phyloP scores from a whole-genome alignment of 2,888 invertebrate species.

The Fabriciana adippe region DNA sequence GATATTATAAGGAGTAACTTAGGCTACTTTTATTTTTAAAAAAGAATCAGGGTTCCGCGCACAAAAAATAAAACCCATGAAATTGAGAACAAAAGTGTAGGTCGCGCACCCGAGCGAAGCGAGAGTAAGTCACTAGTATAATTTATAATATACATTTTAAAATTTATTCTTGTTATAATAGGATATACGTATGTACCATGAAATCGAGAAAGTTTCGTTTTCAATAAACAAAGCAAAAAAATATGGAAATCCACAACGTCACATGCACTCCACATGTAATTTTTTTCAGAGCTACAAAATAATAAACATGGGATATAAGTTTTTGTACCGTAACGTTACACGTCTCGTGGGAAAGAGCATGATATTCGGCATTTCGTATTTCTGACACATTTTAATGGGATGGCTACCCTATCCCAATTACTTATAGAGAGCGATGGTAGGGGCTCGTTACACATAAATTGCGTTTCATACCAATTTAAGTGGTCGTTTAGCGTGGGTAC shows the following conservation, averaged over 20 bases:
- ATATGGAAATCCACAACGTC: background rate
- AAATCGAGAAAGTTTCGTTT: too few species aligned
- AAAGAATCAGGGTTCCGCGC: too few species aligned
- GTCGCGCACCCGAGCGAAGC: too few species aligned
- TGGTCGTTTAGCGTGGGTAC: constrained; percentile 31
- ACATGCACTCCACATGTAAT: constrained; percentile 22
- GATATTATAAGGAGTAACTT: too few species aligned
- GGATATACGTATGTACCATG: too few species aligned
- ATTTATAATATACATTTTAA: too few species aligned
- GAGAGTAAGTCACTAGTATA: too few species aligned
- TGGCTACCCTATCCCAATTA: constrained; percentile 40
- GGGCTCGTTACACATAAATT: constrained; percentile 40
- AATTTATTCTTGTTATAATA: too few species aligned
- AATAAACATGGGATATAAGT: constrained; percentile 19
- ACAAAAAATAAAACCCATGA: too few species aligned
- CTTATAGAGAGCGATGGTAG: constrained; percentile 34
- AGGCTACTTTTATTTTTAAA: too few species aligned
- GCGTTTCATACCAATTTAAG: constrained; percentile 39
- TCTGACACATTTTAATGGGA: constrained; percentile 38
- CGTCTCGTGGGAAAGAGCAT: constrained; percentile 34
- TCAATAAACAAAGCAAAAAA: background rate
- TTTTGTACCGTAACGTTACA: constrained; percentile 20
- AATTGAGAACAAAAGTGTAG: too few species aligned
- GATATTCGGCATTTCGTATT: constrained; percentile 34
- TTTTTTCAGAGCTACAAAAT: constrained; percentile 8